Base-by-base conservation (phyloP, 2,113 vertebrate species). In the Pachypanchax playfairii region DNA sequence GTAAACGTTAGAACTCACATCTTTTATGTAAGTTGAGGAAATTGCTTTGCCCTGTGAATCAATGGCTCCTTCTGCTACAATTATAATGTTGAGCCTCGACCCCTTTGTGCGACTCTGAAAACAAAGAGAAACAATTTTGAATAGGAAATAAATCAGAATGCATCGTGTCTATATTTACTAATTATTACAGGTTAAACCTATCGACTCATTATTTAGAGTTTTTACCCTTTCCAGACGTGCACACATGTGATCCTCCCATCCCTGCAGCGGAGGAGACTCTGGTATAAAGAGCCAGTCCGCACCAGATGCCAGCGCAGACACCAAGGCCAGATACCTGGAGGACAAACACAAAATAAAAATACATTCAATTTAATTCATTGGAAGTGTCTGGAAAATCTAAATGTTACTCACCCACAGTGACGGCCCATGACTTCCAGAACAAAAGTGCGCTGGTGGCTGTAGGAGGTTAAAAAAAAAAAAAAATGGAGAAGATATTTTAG, bases 251-350 rank as follows among this genome's bases (percentile, higher is more conserved):
- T 96, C 94, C 77, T 98, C 95, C 96, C 96, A 98, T 69, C 93
- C 93, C 0, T 97, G 94, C 55, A 92, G 89, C 0, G 95, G 95
- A 10, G 96, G 96, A 7, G 92, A 87, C 68, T 98, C 96, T 0
- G 96, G 96, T 58, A 98, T 98, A 71, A 98, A 95, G 39, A 98
- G 93, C 96, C 96, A 98, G 84, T 98, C 96, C 0, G 96, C 96
- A 0, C 96, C 96, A 0, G 95, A 97, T 2, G 95, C 96, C 91
- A 98, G 66, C 0, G 95, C 96, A 0, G 96, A 95, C 75, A 98
- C 97, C 87, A 98, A 83, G 0, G 86, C 85, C 57, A 88, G 70
- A 73, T 90, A 89, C 53, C 87, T 89, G 4, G 6, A 65, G 20
- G 1, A 47, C 22, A 1, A 53, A 29, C 14, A 73, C 7, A 20